Evolutionary conservation across 2,797 vertebrate species (phyloP).

Genomic region (Rhinophrynus dorsalis): DNA sequence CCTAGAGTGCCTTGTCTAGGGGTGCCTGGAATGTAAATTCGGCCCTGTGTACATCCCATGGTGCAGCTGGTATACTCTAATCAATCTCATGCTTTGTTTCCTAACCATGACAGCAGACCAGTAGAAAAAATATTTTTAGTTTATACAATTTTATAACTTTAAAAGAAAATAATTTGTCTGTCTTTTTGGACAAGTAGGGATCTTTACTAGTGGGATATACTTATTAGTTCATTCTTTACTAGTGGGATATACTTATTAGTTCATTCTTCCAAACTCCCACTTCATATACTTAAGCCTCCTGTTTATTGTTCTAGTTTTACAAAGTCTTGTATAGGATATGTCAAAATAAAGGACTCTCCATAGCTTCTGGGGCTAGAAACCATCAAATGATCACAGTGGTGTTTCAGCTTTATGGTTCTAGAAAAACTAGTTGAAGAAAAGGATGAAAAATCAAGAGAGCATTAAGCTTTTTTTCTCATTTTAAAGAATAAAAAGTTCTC

Average conservation of each 20-base stretch:
- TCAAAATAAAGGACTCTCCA: constrained; percentile 53
- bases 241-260: no score
- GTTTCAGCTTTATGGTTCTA: constrained; percentile 66
- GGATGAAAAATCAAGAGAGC: constrained; percentile 51
- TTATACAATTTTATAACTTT: constrained; percentile 5
- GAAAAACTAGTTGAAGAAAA: no score
- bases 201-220: no score
- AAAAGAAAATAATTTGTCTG: constrained; percentile 39
- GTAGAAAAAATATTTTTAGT: background rate
- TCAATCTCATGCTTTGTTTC: no score
- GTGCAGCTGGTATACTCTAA: no score
- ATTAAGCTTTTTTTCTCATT: constrained; percentile 50
- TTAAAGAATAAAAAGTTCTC: background rate
- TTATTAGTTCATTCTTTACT: no score
- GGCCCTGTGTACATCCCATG: no score
- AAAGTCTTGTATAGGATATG: constrained; percentile 62
- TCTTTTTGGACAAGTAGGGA: constrained; percentile 20
- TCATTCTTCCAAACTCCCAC: constrained; percentile 6
- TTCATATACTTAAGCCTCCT: no score
- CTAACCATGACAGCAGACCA: no score
- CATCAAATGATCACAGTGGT: constrained; percentile 63
- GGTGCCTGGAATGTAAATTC: no score
- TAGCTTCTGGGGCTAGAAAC: constrained; percentile 60
- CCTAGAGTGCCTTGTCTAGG: no score
- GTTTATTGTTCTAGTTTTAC: constrained; percentile 65